Evolutionary conservation across 2,797 vertebrate species (phyloP).

Genomic region (Macropus fuliginosus): DNA sequence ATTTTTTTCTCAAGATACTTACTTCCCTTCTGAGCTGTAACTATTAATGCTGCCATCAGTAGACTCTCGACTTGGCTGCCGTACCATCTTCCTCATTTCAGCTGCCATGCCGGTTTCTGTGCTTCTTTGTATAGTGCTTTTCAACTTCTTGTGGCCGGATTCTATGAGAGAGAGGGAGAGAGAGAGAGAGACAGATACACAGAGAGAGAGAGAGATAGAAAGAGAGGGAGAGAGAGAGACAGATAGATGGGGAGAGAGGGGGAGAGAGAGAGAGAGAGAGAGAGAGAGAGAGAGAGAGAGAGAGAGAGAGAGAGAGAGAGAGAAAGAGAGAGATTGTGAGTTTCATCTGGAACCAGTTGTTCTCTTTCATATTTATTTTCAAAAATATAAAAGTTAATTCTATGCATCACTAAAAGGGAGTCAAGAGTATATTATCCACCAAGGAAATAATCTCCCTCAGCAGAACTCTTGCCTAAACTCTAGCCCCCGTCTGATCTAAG

Average conservation of each 20-base stretch:
- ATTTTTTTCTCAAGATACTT: slow-evolving; percentile 74
- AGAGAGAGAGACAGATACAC: not conserved
- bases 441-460: not conserved
- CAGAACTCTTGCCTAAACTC: not conserved
- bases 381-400: slow-evolving; percentile 13
- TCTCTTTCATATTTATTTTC: not conserved
- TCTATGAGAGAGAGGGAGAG: slow-evolving; percentile 85
- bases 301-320: not conserved
- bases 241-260: not conserved
- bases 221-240: slow-evolving; percentile 10
- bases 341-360: slow-evolving; percentile 9
- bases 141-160: slow-evolving; percentile 94
- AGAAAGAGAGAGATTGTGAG: slow-evolving; percentile 42
- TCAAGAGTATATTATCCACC: not conserved
- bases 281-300: no score
- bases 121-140: slow-evolving; percentile 97
- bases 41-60: slow-evolving; percentile 98
- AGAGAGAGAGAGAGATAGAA: not conserved
- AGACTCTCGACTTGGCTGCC: slow-evolving; percentile 96
- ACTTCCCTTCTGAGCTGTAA: slow-evolving; percentile 98
- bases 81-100: slow-evolving; percentile 95
- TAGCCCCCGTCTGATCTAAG: not conserved
- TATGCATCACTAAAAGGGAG: not conserved
- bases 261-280: no score
- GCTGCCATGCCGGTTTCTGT: slow-evolving; percentile 98